A percentile compares a stretch with the other conserved stretches of the same genome.
Conservation (phyloP, 2,113 vertebrate genomes). For the Phaethon lepturus region DNA sequence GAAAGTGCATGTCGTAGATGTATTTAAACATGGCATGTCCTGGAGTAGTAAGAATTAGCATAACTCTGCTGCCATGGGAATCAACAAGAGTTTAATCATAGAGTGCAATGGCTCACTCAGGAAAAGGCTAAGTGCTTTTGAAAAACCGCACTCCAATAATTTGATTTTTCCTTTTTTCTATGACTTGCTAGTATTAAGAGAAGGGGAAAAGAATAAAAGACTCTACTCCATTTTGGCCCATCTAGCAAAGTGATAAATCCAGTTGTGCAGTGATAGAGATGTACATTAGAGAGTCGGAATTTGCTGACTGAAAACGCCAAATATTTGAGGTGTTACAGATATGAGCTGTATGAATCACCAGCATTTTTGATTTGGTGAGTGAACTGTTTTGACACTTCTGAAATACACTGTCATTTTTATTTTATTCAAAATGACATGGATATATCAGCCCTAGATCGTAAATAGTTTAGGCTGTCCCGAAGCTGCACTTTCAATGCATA, state of each 20-base stretch:
- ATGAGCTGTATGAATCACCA: neutral
- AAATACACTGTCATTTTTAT: neutral
- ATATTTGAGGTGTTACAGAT: neutral
- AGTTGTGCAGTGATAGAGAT: neutral
- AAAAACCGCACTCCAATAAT: neutral
- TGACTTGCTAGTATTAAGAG: neutral
- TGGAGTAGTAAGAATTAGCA: conserved; percentile 22
- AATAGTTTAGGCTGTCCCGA: neutral
- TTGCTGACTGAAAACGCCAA: neutral
- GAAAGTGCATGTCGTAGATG: neutral
- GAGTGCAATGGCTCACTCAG: neutral
- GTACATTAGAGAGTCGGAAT: neutral
- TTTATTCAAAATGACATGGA: neutral
- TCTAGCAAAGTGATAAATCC: neutral
- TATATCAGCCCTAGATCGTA: neutral
- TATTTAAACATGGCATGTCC: neutral
- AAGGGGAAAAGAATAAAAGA: neutral
- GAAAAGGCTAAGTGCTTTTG: neutral
- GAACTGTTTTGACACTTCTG: conserved; percentile 15
- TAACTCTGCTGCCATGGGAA: conserved; percentile 3
- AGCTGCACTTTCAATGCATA: neutral
- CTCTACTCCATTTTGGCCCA: neutral
- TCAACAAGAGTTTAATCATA: conserved; percentile 15
- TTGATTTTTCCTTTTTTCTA: neutral
- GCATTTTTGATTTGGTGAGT: neutral